A percentile compares a stretch with the other conserved stretches of the same genome.
Evolutionary conservation across 2,888 invertebrate species (phyloP).

Genomic region (Erebia palarica): DNA sequence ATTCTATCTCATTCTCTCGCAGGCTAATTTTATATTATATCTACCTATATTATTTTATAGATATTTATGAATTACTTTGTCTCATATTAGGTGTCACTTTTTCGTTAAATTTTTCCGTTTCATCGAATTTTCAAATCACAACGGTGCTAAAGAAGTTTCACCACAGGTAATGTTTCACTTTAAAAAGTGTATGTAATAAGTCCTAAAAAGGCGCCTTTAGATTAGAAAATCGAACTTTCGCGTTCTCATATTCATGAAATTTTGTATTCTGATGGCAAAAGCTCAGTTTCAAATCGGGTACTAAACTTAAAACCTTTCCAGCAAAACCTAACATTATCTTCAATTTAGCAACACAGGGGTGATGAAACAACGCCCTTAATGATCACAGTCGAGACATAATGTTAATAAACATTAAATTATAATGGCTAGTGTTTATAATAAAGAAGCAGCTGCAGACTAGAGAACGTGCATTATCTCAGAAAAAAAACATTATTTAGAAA

Average conservation of each 20-base stretch:
- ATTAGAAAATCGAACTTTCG: background rate
- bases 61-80: too few relatives aligned
- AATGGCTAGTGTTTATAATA: background rate
- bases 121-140: too few relatives aligned
- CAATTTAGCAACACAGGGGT: background rate
- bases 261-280: constrained; percentile 2
- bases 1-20: too few relatives aligned
- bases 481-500: background rate
- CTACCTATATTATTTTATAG: too few relatives aligned
- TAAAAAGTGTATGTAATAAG: too few relatives aligned
- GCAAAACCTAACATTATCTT: background rate
- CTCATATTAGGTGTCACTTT: too few relatives aligned
- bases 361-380: constrained; percentile 10
- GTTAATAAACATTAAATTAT: constrained; percentile 13
- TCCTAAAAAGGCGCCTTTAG: background rate
- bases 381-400: constrained; percentile 1
- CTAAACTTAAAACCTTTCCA: constrained; percentile 1
- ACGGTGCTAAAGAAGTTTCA: too few relatives aligned
- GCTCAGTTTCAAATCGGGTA: constrained; percentile 7
- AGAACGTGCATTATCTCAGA: background rate
- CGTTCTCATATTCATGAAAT: background rate
- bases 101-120: too few relatives aligned
- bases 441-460: background rate
- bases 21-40: too few relatives aligned
- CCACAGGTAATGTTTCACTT: too few relatives aligned